Conservation (phyloP, 2,888 invertebrate genomes). For the Drosophila bunnanda region DNA sequence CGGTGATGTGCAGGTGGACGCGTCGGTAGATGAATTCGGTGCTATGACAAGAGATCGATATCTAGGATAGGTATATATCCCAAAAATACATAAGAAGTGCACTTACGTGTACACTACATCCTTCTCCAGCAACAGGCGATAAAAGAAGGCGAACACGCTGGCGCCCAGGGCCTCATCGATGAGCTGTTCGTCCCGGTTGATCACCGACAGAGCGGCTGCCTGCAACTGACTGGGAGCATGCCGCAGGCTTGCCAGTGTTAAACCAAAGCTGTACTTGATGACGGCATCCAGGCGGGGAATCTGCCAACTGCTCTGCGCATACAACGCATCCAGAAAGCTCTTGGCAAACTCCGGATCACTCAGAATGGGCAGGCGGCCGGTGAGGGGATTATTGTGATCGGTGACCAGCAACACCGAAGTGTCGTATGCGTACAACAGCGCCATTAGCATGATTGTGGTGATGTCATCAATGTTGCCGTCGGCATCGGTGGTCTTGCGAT, state of each 20-base stretch:
- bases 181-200: conserved; percentile 92
- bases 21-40: conserved; percentile 93
- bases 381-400: conserved; percentile 91
- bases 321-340: conserved; percentile 85
- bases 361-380: conserved; percentile 88
- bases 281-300: conserved; percentile 85
- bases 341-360: conserved; percentile 87
- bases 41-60: conserved; percentile 44
- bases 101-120: conserved; percentile 87
- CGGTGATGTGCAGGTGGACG: conserved; percentile 93
- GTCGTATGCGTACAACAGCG: conserved; percentile 93
- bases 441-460: conserved; percentile 92
- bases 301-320: conserved; percentile 64
- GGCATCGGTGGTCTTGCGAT: conserved; percentile 85
- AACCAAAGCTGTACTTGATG: conserved; percentile 89
- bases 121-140: conserved; percentile 89
- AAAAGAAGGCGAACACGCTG: conserved; percentile 92
- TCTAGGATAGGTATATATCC: not conserved
- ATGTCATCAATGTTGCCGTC: conserved; percentile 92
- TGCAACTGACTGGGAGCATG: conserved; percentile 86
- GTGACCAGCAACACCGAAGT: conserved; percentile 90
- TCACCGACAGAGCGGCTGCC: conserved; percentile 85
- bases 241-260: conserved; percentile 88
- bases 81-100: accelerated
- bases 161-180: conserved; percentile 92